phyloP scores from a whole-genome alignment of 2,888 invertebrate species.

The Drosophila nigritarsus region DNA sequence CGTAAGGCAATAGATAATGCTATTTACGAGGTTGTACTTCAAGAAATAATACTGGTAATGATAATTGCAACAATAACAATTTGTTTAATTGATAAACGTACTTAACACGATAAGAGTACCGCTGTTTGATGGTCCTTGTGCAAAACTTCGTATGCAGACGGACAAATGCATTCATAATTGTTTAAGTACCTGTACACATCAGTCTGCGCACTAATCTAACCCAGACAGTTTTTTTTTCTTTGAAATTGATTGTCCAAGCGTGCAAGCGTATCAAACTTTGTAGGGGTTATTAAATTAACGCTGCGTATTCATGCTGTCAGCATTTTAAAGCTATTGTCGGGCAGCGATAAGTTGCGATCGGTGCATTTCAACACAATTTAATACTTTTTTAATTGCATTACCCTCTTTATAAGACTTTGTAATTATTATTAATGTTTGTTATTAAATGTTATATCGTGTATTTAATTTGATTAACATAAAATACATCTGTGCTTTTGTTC shows the following conservation, averaged over 20 bases:
- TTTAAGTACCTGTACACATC: not conserved
- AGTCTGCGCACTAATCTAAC: not conserved
- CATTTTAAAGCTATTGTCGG: not conserved
- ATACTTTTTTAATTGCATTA: not conserved
- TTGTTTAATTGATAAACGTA: constrained; percentile 10
- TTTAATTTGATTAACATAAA: no score
- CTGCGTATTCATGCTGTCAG: constrained; percentile 23
- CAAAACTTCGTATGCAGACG: not conserved
- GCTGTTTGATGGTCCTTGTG: not conserved
- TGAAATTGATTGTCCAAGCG: not conserved
- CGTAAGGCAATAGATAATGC: not conserved
- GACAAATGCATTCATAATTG: not conserved
- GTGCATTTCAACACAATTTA: not conserved
- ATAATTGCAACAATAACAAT: not conserved
- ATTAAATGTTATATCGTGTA: no score
- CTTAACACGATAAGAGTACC: not conserved
- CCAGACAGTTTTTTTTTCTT: not conserved
- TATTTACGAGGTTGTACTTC: not conserved
- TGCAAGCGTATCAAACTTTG: not conserved
- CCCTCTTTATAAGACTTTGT: not conserved
- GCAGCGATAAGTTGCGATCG: constrained; percentile 13
- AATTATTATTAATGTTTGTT: not conserved
- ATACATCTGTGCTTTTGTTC: no score
- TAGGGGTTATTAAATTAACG: not conserved
- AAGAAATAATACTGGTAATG: not conserved